phyloP scores from a whole-genome alignment of 2,797 vertebrate species.

The Sus cebifrons region DNA sequence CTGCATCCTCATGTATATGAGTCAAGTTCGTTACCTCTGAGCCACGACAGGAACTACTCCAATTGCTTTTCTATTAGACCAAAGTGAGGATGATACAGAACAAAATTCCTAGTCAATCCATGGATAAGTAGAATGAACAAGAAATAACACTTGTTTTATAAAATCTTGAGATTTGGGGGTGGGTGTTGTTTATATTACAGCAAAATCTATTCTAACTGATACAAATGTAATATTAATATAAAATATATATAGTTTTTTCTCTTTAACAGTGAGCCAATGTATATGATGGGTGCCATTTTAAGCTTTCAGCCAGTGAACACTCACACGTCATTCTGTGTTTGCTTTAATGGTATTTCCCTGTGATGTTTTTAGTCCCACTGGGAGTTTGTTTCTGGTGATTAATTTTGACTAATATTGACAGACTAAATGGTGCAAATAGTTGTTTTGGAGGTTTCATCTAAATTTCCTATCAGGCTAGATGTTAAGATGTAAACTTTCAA shows the following conservation, averaged over 20 bases:
- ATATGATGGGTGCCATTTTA: neutral
- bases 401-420: conserved; percentile 21
- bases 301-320: neutral
- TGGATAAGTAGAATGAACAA: neutral
- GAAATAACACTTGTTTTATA: conserved; percentile 6
- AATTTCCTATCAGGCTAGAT: neutral
- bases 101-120: conserved; percentile 6
- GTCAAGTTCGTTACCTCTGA: too few relatives aligned
- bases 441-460: neutral
- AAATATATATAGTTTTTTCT: neutral
- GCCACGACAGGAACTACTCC: neutral
- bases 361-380: neutral
- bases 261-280: neutral
- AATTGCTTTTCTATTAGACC: neutral
- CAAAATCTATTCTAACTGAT: neutral
- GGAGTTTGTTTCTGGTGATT: neutral
- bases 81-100: neutral
- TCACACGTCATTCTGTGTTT: neutral
- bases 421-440: neutral
- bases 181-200: neutral
- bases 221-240: neutral
- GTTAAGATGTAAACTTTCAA: neutral
- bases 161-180: neutral
- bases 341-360: neutral
- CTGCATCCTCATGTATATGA: too few relatives aligned